Conservation (phyloP, 2,888 invertebrate species). For the Conistra vaccinii region DNA sequence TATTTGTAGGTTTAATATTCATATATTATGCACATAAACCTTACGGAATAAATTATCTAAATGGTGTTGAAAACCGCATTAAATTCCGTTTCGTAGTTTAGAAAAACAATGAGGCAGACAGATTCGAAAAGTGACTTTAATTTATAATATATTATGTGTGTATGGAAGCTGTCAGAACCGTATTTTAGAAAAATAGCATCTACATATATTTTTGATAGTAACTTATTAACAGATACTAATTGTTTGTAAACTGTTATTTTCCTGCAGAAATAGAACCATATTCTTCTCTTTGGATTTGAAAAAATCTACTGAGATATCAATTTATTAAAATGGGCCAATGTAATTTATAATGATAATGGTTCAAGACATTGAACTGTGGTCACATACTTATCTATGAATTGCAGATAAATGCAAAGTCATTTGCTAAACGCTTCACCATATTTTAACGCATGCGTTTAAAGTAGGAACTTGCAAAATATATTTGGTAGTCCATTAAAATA, state of each 20-base stretch:
- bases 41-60: too few relatives aligned
- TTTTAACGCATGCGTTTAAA: background rate
- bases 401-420: background rate
- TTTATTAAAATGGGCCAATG: background rate
- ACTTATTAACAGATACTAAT: background rate
- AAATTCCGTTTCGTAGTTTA: too few relatives aligned
- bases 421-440: background rate
- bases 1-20: too few relatives aligned
- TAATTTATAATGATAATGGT: background rate
- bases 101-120: too few relatives aligned
- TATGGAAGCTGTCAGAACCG: too few relatives aligned
- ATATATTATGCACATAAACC: too few relatives aligned
- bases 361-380: background rate
- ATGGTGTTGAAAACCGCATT: too few relatives aligned
- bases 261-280: background rate
- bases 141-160: too few relatives aligned
- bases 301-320: background rate
- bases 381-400: too few relatives aligned
- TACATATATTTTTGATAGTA: background rate
- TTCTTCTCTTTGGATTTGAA: background rate
- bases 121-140: too few relatives aligned
- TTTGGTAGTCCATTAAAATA: background rate
- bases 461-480: conserved; percentile 1
- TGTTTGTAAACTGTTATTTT: background rate
- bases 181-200: background rate